Conservation (phyloP, 2,888 invertebrate species). For the Nycteola revayana region DNA sequence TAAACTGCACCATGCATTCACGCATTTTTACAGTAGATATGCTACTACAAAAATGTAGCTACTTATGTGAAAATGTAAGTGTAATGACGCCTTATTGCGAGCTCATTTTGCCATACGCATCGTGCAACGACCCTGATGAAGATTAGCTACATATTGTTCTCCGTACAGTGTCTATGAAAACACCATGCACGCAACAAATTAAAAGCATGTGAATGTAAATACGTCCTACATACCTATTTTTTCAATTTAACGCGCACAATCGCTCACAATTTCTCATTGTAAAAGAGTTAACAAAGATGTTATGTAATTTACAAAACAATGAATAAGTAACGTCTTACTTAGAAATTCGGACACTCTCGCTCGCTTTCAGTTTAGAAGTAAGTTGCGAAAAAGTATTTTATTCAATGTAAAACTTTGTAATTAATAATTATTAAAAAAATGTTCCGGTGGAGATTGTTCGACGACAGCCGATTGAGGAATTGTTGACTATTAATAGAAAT, state of each 20-base stretch:
- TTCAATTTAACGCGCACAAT: constrained; percentile 21
- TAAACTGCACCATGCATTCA: too few relatives aligned
- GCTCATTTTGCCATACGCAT: constrained; percentile 29
- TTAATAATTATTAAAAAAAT: constrained; percentile 1
- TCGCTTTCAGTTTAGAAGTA: too few relatives aligned
- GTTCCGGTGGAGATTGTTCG: too few relatives aligned
- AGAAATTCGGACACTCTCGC: constrained; percentile 11
- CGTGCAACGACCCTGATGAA: constrained; percentile 4
- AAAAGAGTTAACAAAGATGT: constrained; percentile 34
- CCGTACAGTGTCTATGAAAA: constrained; percentile 1
- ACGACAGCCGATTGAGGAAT: too few relatives aligned
- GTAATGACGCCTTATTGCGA: constrained; percentile 40
- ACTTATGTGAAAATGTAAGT: constrained; percentile 22
- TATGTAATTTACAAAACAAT: constrained; percentile 34
- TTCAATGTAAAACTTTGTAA: constrained; percentile 22
- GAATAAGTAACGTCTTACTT: constrained; percentile 18
- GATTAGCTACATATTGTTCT: constrained; percentile 4
- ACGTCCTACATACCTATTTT: constrained; percentile 18
- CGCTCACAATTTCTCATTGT: constrained; percentile 32
- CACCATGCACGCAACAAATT: constrained; percentile 3
- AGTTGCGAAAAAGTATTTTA: constrained; percentile 18
- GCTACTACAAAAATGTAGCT: too few relatives aligned
- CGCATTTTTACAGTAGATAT: too few relatives aligned
- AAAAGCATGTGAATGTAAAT: constrained; percentile 6
- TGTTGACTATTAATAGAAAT: too few relatives aligned